A percentile compares a stretch with the other conserved stretches of the same genome.
Conservation (phyloP, 2,797 vertebrate species). For the Gastrophryne carolinensis region DNA sequence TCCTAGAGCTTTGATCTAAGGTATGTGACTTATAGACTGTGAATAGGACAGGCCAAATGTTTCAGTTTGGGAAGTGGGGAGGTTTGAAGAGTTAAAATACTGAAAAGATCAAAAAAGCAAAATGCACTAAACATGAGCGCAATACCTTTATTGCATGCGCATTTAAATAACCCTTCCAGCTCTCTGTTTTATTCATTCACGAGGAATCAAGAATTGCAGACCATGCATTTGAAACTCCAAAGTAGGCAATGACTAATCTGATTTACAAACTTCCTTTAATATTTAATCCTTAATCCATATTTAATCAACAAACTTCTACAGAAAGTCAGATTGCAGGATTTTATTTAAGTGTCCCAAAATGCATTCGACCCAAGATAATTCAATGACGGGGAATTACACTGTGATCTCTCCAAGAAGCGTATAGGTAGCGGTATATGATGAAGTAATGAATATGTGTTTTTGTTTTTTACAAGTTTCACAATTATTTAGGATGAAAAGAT, state of each 20-base stretch:
- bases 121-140: not conserved
- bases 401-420: not conserved
- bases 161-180: slow-evolving; percentile 32
- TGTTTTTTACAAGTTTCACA: not conserved
- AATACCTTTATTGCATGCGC: not conserved
- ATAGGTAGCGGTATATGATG: not conserved
- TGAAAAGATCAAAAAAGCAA: too few species aligned
- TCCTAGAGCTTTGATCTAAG: too few species aligned
- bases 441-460: too few species aligned
- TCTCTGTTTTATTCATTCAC: slow-evolving; percentile 47
- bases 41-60: too few species aligned
- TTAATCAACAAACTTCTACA: slow-evolving; percentile 48
- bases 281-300: slow-evolving; percentile 53
- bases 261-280: slow-evolving; percentile 45
- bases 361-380: slow-evolving; percentile 16
- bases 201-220: slow-evolving; percentile 45
- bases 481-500: too few species aligned
- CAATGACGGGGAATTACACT: slow-evolving; percentile 14
- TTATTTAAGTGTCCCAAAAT: slow-evolving; percentile 42
- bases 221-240: slow-evolving; percentile 41
- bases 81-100: too few species aligned
- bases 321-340: slow-evolving; percentile 26
- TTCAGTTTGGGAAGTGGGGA: too few species aligned
- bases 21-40: too few species aligned
- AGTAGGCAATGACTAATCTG: slow-evolving; percentile 46